Evolutionary conservation across 1,140 invertebrate species (phyloP), one percentile per base, ranked within the genome.

Genomic region (Pachyrhynchus sulphureomaculatus): DNA sequence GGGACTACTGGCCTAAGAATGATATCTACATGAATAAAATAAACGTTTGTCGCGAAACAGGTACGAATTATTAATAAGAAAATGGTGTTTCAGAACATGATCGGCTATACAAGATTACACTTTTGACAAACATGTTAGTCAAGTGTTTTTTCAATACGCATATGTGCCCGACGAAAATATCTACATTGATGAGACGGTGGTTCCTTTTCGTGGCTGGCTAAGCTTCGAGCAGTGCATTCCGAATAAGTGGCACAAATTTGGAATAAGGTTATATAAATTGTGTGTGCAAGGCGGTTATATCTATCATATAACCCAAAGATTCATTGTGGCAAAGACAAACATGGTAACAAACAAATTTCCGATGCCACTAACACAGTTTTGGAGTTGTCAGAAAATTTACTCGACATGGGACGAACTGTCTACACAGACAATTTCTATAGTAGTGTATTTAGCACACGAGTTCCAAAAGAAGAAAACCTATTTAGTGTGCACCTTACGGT

Each of bases 401-500:
- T 66, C 39, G 60, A 57, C 10, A 42, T 26, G 18, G 55, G 60
- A 12, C 18, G 60, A 8, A 48, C 36, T 32, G 2, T 51, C 33
- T 71, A 58, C 66, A 69, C 66, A 10, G 64, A 65, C 55, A 74
- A 66, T 56, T 78, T 68, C 70, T 80, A 77, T 54, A 75, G 68
- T 29, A 78, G 77, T 79, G 52, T 20, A 71, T 47, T 66, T 80
- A 57, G 75, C 77, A 48, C 54, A 77, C 49, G 63, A 68, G 65
- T 65, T 79, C 63, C 60, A 79, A 53, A 54, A 72, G 24, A 73
- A 70, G 51, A 68, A 79, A 60, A 81, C 74, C 4, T 75, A 81
- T 74, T 68, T 77, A 6, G 65, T 77, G 62, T 77, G 78, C 52
- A 81, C 77, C 56, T 36, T 81, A 52, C 64, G 72, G 42, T 63